These are phyloP conservation scores for Lepidurus apus DNA, from an alignment of 1,140 invertebrate species.

Conservation along the genomic window DNA sequence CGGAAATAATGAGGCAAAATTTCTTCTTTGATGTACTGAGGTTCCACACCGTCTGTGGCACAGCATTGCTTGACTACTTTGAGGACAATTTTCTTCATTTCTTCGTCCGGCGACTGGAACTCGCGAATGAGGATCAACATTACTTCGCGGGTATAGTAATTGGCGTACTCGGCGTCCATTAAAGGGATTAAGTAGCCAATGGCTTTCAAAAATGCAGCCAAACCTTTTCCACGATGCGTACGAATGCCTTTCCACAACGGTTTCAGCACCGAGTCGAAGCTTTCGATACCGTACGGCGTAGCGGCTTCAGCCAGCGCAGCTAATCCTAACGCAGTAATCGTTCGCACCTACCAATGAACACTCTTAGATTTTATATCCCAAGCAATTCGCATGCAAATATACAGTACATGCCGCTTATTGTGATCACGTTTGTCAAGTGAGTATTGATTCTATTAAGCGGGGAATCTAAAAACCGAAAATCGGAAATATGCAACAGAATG, in stretches of 20 bases:
- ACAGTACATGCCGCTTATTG: too few species aligned
- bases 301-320: constrained; percentile 96
- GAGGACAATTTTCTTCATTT: constrained; percentile 99
- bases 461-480: too few species aligned
- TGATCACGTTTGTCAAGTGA: too few species aligned
- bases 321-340: constrained; percentile 97
- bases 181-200: constrained; percentile 98
- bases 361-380: constrained; percentile 61
- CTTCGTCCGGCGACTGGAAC: constrained; percentile 99
- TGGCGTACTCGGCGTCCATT: constrained; percentile 99
- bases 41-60: constrained; percentile 98
- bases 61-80: constrained; percentile 99
- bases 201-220: constrained; percentile 98
- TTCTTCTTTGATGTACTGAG: constrained; percentile 98
- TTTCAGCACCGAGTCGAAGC: constrained; percentile 98
- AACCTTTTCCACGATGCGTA: constrained; percentile 94
- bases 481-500: too few species aligned
- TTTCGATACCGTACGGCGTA: constrained; percentile 99
- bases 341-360: constrained; percentile 62
- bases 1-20: constrained; percentile 99
- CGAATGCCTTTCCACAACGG: constrained; percentile 99
- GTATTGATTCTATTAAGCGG: too few species aligned
- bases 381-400: too few species aligned
- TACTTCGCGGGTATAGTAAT: constrained; percentile 99
- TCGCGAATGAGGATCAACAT: constrained; percentile 99